Evolutionary conservation across 2,113 vertebrate species (phyloP), one percentile per base, ranked within the genome.

Genomic region (Bufo bufo): DNA sequence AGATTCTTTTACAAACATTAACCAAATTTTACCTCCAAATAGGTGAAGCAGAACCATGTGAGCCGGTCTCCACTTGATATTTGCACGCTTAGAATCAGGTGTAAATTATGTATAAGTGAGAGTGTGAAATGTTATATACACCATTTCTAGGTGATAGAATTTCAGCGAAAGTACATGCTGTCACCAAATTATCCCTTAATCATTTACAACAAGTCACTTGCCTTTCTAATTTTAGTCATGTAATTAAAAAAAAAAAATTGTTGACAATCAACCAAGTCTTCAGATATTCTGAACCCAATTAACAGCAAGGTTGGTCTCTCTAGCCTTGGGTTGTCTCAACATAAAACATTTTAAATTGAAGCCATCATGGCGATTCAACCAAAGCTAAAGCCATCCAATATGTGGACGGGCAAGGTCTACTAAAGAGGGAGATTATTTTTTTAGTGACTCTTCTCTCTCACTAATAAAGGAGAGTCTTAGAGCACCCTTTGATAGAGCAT

Each of bases 21-120:
- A 14, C 43, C 3, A 71, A 47, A 49, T 17, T 3, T 0, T 19
- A 16, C 52, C 19, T 50, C 20, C 16, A 50, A 66, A 6, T n/a
- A 83, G 47, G 61, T 47, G n/a, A 54, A 69, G 20, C 19, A 83
- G n/a, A 52, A 52, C 20, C 81, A 13, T 33, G 65, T 66, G 14
- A 84, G 20, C 61, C n/a, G 75, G 80, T 69, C 54, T 58, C 52
- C 7, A 5, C 78, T 61, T 43, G 19, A 47, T 82, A 87, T 89
- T 87, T 75, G 58, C 82, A 79, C 87, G 75, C 84, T 89, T 85
- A 89, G 65, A 17, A 85, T 75, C 65, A 61, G 75, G 65, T 89
- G 79, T 91, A 77, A 90, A 90, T 90, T 63, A 88, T 87, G 79
- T 72, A 66, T 88, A 89, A 47, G 49, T 52, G 79, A 83, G 65